Evolutionary conservation across 2,113 vertebrate species (phyloP), one percentile per base, ranked within the genome.

Genomic region (Promerops cafer): DNA sequence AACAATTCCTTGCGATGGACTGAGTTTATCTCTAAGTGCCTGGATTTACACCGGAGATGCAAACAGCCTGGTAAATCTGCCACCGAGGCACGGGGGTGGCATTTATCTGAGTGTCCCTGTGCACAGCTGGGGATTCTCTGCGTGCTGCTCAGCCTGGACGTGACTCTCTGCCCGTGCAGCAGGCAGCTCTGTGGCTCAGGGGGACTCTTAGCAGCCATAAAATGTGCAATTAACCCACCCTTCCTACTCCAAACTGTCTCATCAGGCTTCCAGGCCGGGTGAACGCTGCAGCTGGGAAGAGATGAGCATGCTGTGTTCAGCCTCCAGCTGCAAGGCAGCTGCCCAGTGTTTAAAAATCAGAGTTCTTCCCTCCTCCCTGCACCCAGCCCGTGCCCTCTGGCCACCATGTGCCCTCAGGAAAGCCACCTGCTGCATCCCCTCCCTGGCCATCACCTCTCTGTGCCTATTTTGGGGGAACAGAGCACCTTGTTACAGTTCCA

Each of bases 221-320:
- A 94, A 96, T 56, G 87, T 91, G 83, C 87, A 95, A 93, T 98
- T 97, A 97, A 83, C 56, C 71, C 83, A 83, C 63, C 86, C n/a
- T 82, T 69, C 57, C 93, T 89, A 44, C 90, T 76, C 68, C 56
- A 84, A 72, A 91, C 60, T 71, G 57, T 64, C 63, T 78, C 86
- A 59, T 90, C 96, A 92, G 82, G 87, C 82, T 96, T 74, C 74
- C 78, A 19, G 57, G 89, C 75, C 11, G 15, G 45, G 95, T 17
- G 19, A 77, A 77, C 0, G 17, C 47, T 70, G 66, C 91, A 97
- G 94, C 91, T 83, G 87, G 9, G 71, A 81, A 54, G 91, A 81
- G 93, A 71, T 10, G 87, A 83, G 44, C 52, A 0, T 19, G 66
- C 88, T 86, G 76, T 22, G 75, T 78, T 70, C 92, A 91, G 87